Evolutionary conservation across 2,888 invertebrate species (phyloP).

Genomic region (Drosophila nigritarsus): DNA sequence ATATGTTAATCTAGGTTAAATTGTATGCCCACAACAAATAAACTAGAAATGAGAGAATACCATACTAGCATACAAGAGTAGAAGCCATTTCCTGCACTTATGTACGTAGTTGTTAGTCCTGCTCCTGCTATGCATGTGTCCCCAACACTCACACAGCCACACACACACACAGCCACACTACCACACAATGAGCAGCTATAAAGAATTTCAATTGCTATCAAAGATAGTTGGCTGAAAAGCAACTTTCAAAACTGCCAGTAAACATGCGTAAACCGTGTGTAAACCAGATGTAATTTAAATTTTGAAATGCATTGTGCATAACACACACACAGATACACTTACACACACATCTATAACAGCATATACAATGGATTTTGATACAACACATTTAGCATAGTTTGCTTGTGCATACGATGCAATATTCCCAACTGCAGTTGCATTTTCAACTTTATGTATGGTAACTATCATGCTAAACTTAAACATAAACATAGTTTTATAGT

Average conservation of each 20-base stretch:
- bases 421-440: conserved; percentile 52
- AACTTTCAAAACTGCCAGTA: conserved; percentile 50
- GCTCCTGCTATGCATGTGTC: conserved; percentile 67
- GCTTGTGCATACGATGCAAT: conserved; percentile 38
- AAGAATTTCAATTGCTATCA: conserved; percentile 38
- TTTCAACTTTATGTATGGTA: conserved; percentile 64
- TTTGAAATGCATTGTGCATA: conserved; percentile 21
- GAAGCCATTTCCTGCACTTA: conserved; percentile 60
- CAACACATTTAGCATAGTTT: conserved; percentile 62
- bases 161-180: conserved; percentile 1
- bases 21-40: conserved; percentile 47
- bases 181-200: conserved; percentile 17
- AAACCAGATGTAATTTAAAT: conserved; percentile 17
- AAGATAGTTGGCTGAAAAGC: conserved; percentile 30
- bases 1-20: conserved; percentile 51
- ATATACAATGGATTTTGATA: conserved; percentile 63
- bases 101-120: conserved; percentile 57
- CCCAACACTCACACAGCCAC: conserved; percentile 12
- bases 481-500: conserved; percentile 40
- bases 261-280: conserved; percentile 16
- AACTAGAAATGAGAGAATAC: conserved; percentile 37
- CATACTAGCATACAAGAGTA: conserved; percentile 40
- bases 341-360: conserved; percentile 17
- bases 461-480: conserved; percentile 56
- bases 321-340: conserved; percentile 13